phyloP scores from a whole-genome alignment of 64 coral and sea anemone species.

The Montipora capricornis region DNA sequence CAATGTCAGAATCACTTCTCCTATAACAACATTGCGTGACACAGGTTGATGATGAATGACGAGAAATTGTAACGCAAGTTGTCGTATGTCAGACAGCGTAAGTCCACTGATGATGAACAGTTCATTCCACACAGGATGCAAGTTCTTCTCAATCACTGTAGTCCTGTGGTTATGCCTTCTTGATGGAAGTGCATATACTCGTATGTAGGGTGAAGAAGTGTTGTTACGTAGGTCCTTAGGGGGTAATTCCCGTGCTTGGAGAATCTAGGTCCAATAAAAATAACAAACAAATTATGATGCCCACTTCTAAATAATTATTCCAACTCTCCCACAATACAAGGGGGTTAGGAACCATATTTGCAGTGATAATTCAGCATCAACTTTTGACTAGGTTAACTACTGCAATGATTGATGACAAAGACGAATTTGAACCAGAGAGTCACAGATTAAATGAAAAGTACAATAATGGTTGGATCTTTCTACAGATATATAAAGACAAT shows the following conservation, averaged over 20 bases:
- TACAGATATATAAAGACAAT: no score
- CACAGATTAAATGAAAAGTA: neutral
- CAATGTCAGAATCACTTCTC: conserved; percentile 85
- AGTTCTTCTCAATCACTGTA: conserved; percentile 83
- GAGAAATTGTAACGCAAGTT: conserved; percentile 95
- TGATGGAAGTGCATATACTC: conserved; percentile 94
- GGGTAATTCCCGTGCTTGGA: conserved; percentile 86
- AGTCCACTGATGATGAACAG: conserved; percentile 97
- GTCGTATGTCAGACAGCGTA: conserved; percentile 93
- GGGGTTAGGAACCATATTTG: neutral
- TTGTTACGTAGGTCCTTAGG: conserved; percentile 90
- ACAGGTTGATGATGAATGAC: conserved; percentile 92
- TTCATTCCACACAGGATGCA: conserved; percentile 96
- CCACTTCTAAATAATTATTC: no score
- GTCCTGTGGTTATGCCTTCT: conserved; percentile 94
- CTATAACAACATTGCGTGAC: conserved; percentile 97
- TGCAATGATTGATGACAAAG: neutral
- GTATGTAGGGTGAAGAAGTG: conserved; percentile 92
- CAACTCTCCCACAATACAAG: no score
- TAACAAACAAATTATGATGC: no score
- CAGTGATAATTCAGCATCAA: neutral
- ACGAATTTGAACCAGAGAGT: no score
- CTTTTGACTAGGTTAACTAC: neutral
- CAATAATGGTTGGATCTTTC: no score
- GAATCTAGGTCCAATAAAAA: conserved; percentile 62